phyloP scores from a whole-genome alignment of 92 coral and sea anemone species.

The Phymanthus crucifer region DNA sequence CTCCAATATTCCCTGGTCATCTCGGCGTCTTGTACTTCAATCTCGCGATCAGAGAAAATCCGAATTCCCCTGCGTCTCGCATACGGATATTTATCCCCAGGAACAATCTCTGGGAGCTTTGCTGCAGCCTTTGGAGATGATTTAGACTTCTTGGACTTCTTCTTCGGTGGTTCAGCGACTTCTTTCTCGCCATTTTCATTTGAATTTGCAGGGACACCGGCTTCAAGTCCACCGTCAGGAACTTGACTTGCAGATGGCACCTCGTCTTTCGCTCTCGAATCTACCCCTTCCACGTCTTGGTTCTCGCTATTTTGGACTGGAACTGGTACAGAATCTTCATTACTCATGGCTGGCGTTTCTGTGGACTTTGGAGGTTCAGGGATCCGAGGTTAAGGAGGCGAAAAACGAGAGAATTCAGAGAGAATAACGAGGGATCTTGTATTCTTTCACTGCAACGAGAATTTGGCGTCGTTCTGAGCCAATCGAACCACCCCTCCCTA shows the following conservation, averaged over 20 bases:
- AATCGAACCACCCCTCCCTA: constrained; percentile 52
- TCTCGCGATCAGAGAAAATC: constrained; percentile 94
- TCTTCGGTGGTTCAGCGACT: constrained; percentile 42
- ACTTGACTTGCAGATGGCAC: constrained; percentile 20
- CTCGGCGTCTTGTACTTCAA: constrained; percentile 95
- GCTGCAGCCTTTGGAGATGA: constrained; percentile 29
- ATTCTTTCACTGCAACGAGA: constrained; percentile 29
- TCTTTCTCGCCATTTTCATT: constrained; percentile 46
- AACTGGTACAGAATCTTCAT: constrained; percentile 17
- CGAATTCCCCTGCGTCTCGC: constrained; percentile 91
- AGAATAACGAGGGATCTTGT: not conserved
- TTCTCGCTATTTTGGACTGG: constrained; percentile 21
- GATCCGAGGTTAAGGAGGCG: constrained; percentile 3
- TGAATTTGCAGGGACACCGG: constrained; percentile 26
- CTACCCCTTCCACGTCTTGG: constrained; percentile 3
- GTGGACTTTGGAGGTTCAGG: not conserved
- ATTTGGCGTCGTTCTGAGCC: constrained; percentile 20
- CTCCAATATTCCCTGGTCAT: constrained; percentile 97
- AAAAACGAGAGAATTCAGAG: constrained; percentile 10
- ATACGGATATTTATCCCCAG: constrained; percentile 80
- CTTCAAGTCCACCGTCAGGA: constrained; percentile 19
- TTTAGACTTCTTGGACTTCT: constrained; percentile 35
- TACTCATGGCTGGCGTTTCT: constrained; percentile 31
- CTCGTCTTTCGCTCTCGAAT: constrained; percentile 31
- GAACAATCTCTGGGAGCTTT: constrained; percentile 25